Conservation (phyloP, 2,888 invertebrate species). For the Synanthedon formicaeformis region DNA sequence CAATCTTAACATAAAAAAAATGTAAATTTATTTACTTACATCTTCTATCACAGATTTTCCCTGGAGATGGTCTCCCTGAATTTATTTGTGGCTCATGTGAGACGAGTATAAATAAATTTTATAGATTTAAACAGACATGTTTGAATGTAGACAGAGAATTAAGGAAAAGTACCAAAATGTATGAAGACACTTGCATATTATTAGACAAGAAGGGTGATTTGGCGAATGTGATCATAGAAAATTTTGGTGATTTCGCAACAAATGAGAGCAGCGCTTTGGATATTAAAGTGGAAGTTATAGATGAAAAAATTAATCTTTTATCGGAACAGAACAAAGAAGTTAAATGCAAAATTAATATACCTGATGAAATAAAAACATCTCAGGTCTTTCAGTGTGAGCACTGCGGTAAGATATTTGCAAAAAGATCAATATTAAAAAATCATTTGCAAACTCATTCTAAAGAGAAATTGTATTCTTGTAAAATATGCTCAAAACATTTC, state of each 20-base stretch:
- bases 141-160: constrained; percentile 9
- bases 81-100: constrained; percentile 20
- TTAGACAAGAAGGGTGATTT: background rate
- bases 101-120: constrained; percentile 18
- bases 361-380: background rate
- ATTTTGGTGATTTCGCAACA: background rate
- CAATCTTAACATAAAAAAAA: too few species aligned
- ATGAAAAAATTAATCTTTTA: background rate
- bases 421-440: constrained; percentile 16
- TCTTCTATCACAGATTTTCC: constrained; percentile 9
- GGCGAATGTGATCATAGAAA: background rate
- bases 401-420: constrained; percentile 20
- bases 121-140: constrained; percentile 25
- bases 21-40: too few species aligned
- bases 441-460: constrained; percentile 41
- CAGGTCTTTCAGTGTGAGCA: constrained; percentile 16
- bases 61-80: constrained; percentile 16
- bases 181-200: background rate
- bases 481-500: constrained; percentile 37
- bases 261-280: background rate
- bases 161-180: constrained; percentile 1
- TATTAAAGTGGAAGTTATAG: background rate
- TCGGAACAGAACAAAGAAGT: background rate
- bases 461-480: constrained; percentile 36
- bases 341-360: background rate